Base-by-base conservation (phyloP, 2,888 invertebrate species). In the Teinopalpus imperialis region DNA sequence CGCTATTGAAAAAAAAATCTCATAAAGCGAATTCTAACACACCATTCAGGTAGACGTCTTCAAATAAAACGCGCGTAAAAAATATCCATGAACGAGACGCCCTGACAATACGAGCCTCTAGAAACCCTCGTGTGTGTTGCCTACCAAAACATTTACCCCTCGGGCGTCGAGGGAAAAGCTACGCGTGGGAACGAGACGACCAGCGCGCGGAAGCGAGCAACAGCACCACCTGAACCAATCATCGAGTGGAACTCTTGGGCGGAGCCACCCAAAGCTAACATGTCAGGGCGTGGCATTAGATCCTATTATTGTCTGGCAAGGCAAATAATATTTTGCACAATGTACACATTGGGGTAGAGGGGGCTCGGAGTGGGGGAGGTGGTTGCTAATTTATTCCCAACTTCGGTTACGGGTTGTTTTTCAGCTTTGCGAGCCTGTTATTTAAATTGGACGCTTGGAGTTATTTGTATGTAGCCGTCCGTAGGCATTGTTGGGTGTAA, bases 291-390 rank as follows among this genome's bases (percentile, higher is more conserved):
- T 73, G 78, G 82, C 85, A 74, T 66, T 79, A 82, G 82, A 86
- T 87, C 85, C 83, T 81, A 90, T 82, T 88, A 89, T 87, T 86
- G 86, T 88, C 88, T 90, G 89, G 91, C 89, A 91, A 91, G 90
- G 91, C 92, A 92, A 92, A 92, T 92, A 92, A 91, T 92, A 92
- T 92, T 92, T 90, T 91, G 91, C 90, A 91, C 91, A 92, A 91
- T 91, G 91, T 92, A 92, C 90, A 91, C 91, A 92, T 90, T 91
- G 90, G 83, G 74, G 65, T 75, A 73, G 70, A 66, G 69, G 75
- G 79, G 72, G 72, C 9, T 14, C 9, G 69, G 73, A 36, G 64
- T 54, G 69, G 69, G 70, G 74, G 32, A 43, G 54, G 76, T 71
- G 66, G 69, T 69, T 78, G 85, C 88, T 88, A 88, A 88, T 88